Evolutionary conservation across 2,113 vertebrate species (phyloP), one percentile per base, ranked within the genome.

Genomic region (Vulpes ferrilata): DNA sequence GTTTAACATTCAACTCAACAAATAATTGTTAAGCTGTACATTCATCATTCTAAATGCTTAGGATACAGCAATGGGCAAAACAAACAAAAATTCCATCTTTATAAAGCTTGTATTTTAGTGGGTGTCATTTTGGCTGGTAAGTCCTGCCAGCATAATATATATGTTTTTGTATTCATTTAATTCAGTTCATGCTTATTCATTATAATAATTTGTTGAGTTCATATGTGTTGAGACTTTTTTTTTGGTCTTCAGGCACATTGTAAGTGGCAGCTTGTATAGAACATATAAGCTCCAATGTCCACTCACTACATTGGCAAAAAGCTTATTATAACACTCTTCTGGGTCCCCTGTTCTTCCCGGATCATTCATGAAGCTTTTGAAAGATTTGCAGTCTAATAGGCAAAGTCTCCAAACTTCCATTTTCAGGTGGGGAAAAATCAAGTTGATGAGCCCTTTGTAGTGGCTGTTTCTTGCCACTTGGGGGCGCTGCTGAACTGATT

Each of bases 371-470:
- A 48, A 35, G 15, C 43, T 92, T 90, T 79, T 6, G 78, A 60
- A 93, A 91, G 51, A 48, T 86, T 96, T 79, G 25, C 23, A 51
- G 35, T 30, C 51, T 87, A 80, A 88, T 85, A 35, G n/a, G 53
- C 57, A 95, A 83, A 62, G 71, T 84, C 48, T 94, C 48, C 7
- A 19, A 67, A 85, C 78, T 51, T 88, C 12, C 1, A 0, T 71
- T 97, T 95, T 90, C 30, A 62, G 23, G 2, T 32, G n/a, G 43
- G 82, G 43, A 62, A 30, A 81, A 81, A 48, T 80, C 35, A 17
- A 35, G 15, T 32, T 43, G 55, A 12, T 30, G 22, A 64, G 53
- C 11, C 15, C 53, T 27, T 43, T 53, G 55, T 78, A 86, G 65
- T 25, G 87, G 27, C 59, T 80, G 16, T 8, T 90, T 74, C 6